phyloP scores from a whole-genome alignment of 2,888 invertebrate species.

The Thalpophila matura region DNA sequence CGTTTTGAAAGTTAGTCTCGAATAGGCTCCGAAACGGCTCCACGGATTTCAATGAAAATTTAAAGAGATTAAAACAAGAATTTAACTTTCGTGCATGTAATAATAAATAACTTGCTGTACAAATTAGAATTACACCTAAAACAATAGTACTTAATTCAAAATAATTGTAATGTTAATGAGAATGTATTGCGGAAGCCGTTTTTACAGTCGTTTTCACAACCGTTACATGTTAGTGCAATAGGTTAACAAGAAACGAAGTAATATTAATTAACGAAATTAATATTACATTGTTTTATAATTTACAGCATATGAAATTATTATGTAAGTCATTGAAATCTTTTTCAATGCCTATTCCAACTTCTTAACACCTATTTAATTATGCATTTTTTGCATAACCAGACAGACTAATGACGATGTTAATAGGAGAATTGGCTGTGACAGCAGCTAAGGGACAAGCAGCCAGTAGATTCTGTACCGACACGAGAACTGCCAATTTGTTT shows the following conservation, averaged over 20 bases:
- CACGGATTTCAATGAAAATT: too few relatives aligned
- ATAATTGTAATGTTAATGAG: slow-evolving; percentile 3
- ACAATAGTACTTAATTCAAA: slow-evolving; percentile 18
- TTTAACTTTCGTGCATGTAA: slow-evolving; percentile 1
- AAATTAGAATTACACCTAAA: neutral
- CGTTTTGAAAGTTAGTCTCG: too few relatives aligned
- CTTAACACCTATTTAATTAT: too few relatives aligned
- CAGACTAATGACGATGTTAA: too few relatives aligned
- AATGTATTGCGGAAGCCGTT: slow-evolving; percentile 14
- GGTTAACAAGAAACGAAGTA: slow-evolving; percentile 22
- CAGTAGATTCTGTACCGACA: too few relatives aligned
- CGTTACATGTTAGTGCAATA: slow-evolving; percentile 24
- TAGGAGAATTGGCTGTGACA: too few relatives aligned
- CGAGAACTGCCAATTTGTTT: too few relatives aligned
- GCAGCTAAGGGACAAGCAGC: too few relatives aligned
- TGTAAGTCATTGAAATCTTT: slow-evolving; percentile 16
- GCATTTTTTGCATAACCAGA: too few relatives aligned
- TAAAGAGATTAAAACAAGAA: too few relatives aligned
- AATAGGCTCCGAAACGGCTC: too few relatives aligned
- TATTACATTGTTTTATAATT: slow-evolving; percentile 19
- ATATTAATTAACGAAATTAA: slow-evolving; percentile 33
- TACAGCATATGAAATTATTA: slow-evolving; percentile 10
- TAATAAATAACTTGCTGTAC: slow-evolving; percentile 3
- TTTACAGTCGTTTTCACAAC: slow-evolving; percentile 25
- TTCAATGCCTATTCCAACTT: too few relatives aligned